A percentile compares a stretch with the other conserved stretches of the same genome.
phyloP scores from a whole-genome alignment of 2,888 invertebrate genomes.

The Pasiphila rectangulata region DNA sequence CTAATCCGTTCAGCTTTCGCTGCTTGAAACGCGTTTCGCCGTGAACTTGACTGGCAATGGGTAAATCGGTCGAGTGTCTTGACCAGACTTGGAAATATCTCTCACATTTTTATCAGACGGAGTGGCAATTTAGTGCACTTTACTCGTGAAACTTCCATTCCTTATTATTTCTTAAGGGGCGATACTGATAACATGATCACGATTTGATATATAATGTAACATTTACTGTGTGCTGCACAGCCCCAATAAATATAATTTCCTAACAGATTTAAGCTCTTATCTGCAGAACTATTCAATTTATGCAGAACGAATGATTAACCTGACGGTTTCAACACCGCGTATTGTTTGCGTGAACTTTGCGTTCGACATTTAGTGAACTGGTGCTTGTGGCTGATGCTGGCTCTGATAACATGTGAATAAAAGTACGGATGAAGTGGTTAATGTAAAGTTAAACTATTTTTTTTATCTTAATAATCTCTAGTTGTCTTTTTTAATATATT shows the following conservation, averaged over 20 bases:
- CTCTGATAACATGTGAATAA: conserved; percentile 45
- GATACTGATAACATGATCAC: conserved; percentile 1
- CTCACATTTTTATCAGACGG: conserved; percentile 8
- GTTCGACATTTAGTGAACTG: conserved; percentile 70
- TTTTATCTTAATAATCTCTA: too few species aligned
- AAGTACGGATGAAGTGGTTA: conserved; percentile 24
- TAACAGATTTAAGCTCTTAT: conserved; percentile 19
- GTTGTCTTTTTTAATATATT: too few species aligned
- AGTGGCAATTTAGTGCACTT: not conserved
- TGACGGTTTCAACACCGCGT: conserved; percentile 53
- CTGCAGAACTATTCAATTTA: conserved; percentile 24
- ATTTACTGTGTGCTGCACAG: conserved; percentile 7
- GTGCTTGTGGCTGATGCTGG: conserved; percentile 61
- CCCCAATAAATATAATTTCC: conserved; percentile 15
- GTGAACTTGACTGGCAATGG: conserved; percentile 29
- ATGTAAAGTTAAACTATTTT: conserved; percentile 21
- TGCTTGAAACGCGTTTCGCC: conserved; percentile 29
- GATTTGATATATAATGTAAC: conserved; percentile 2
- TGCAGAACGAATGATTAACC: conserved; percentile 34
- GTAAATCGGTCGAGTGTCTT: conserved; percentile 32
- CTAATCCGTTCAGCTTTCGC: conserved; percentile 32
- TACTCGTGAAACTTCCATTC: conserved; percentile 1
- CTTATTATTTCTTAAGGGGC: not conserved
- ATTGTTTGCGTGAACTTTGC: conserved; percentile 74
- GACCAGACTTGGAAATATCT: conserved; percentile 14